Evolutionary conservation across 1,140 invertebrate genomes (phyloP).

Genomic region (Papilio xuthus): DNA sequence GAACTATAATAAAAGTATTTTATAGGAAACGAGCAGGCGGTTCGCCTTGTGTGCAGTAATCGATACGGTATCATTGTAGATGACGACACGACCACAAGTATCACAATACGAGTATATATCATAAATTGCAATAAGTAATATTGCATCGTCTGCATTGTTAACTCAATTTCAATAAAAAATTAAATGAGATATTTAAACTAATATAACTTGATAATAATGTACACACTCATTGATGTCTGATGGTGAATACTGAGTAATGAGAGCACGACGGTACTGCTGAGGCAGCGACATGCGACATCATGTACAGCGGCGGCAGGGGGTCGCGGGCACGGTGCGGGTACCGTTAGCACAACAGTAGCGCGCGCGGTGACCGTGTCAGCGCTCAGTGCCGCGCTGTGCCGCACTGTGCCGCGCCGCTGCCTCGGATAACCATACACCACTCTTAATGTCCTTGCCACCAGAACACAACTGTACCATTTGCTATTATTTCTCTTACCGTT

Average conservation of each 20-base stretch:
- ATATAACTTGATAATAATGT: neutral
- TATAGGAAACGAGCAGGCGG: neutral
- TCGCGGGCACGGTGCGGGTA: neutral
- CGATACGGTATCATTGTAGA: neutral
- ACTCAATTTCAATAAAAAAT: neutral
- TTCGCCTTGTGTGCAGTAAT: neutral
- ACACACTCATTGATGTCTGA: too few species aligned
- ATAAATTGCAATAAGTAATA: neutral
- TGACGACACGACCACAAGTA: neutral
- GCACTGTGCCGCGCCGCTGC: neutral
- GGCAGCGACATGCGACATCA: too few species aligned
- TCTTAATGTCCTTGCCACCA: neutral
- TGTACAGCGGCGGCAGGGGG: neutral
- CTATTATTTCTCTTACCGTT: neutral
- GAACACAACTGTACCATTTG: neutral
- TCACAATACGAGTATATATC: neutral
- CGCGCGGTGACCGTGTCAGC: constrained; percentile 11
- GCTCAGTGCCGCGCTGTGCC: neutral
- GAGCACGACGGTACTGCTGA: neutral
- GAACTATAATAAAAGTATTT: neutral
- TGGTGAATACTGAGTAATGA: neutral
- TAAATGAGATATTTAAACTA: neutral
- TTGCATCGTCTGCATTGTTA: neutral
- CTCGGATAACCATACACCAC: neutral
- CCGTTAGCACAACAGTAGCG: constrained; percentile 23